Base-by-base conservation (phyloP, 2,797 vertebrate genomes). In the Crocidura indochinensis region DNA sequence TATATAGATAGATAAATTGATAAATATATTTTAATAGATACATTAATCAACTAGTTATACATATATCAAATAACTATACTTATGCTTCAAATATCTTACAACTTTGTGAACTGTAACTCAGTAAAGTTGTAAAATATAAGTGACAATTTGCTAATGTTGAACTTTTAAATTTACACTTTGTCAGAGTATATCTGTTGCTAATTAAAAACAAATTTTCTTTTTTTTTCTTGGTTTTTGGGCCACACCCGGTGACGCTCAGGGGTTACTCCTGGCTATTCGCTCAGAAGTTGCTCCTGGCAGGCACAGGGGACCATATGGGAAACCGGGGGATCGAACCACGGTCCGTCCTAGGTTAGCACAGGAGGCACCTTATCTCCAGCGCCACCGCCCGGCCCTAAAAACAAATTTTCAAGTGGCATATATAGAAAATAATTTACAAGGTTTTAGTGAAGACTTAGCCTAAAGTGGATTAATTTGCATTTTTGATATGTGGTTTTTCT, bases 201-300 rank as follows among this genome's bases (percentile, higher is more conserved):
- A 64, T 62, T 84, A 81, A 90, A 93, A 79, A 10, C 49, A 77
- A 62, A 8, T 20, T 47, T 84, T 60, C 9, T n/a, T n/a, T n/a
- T n/a, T n/a, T n/a, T n/a, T n/a, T n/a, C n/a, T n/a, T n/a, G n/a
- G n/a, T n/a, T n/a, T n/a, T n/a, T n/a, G n/a, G n/a, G n/a, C n/a
- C n/a, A n/a, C n/a, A n/a, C n/a, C n/a, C n/a, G n/a, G n/a, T n/a
- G n/a, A n/a, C n/a, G n/a, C n/a, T n/a, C n/a, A n/a, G n/a, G n/a
- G n/a, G n/a, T n/a, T n/a, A n/a, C n/a, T n/a, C n/a, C n/a, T n/a
- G n/a, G n/a, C n/a, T n/a, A n/a, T n/a, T n/a, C n/a, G n/a, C n/a
- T n/a, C n/a, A n/a, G n/a, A n/a, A n/a, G n/a, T n/a, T n/a, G n/a
- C n/a, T n/a, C n/a, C n/a, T n/a, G n/a, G n/a, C n/a, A n/a, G n/a